Base-by-base conservation (phyloP, 2,113 vertebrate species). In the Centrocercus urophasianus region DNA sequence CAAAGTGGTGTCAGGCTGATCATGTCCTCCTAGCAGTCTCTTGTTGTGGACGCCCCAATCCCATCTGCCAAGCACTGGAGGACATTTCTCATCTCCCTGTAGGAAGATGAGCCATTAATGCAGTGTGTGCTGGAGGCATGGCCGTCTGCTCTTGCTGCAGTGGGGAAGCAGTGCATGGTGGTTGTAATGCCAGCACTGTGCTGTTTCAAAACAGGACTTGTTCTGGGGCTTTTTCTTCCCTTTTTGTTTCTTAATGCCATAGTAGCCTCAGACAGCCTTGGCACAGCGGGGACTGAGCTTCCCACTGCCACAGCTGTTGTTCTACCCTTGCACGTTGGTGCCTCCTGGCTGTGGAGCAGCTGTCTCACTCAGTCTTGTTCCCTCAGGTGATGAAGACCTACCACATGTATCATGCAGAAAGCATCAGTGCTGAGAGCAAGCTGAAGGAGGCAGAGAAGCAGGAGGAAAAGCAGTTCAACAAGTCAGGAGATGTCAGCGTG, bases 331-430 rank as follows among this genome's bases (percentile, higher is more conserved):
- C 19, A 47, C 30, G 1, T 10, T 0, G 0, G 4, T 27, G 40
- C 61, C 48, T 34, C 0, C 0, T 5, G 78, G 17, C 22, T 1
- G 0, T 7, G 10, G 76, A 59, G 28, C 30, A 27, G 67, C 71
- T 0, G 4, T 28, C 83, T 83, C 42, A 86, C 2, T 6, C 1
- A 2, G 27, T 32, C 8, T 8, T 65, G 54, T 88, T 60, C 65
- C 86, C 75, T 20, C 97, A 99, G 99, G 99, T 99, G 96, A 99
- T 99, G 99, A 99, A 99, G 98, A 99, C 99, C 1, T 99, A 99
- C 97, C 99, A 99, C 98, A 99, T 99, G 99, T 99, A 99, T 96
- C 99, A 99, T 0, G 98, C 98, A 0, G 99, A 99, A 95, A 99
- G 99, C 94, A 98, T 99, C 95, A 99, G 98, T 0, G 99, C 99